Evolutionary conservation across 2,113 vertebrate species (phyloP), one percentile per base, ranked within the genome.

Genomic region (Taxidea taxus): DNA sequence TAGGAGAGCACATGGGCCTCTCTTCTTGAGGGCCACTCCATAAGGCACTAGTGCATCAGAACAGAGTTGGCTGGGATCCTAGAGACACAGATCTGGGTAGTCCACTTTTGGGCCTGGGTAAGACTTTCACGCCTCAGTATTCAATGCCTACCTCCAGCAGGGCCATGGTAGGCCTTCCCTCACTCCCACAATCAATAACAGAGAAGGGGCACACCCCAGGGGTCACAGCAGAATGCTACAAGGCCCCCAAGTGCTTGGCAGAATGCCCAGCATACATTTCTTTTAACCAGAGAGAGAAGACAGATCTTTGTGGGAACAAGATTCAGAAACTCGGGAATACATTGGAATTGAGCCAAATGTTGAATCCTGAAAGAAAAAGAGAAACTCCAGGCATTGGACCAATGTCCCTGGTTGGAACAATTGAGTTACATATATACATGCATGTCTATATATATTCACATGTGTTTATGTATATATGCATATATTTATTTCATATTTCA

Each of bases 291-390:
- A 98, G 98, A 99, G 97, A 98, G 98, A 98, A 99, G 98, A 98
- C 98, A 99, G 98, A 98, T 98, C 98, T 98, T 98, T 98, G 98
- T 99, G 98, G 98, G 98, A 99, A 99, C 81, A 66, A 98, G 98
- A 98, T 98, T 98, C 98, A 98, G 97, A 98, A 98, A 98, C 98
- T 96, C 84, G 90, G 97, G 98, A 98, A 98, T 98, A 97, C 83
- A 60, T 80, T 99, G 98, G 98, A 98, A 87, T 34, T 83, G 84
- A 97, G 98, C 99, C 98, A 99, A 96, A 93, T 97, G 95, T 92
- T 98, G 98, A 98, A 98, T 98, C 98, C 95, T 98, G 97, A 96
- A 97, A 98, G 98, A 96, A 98, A 95, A 97, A 99, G 98, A 99
- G 98, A 99, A 99, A 99, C 95, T 99, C 98, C 98, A 99, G 99